These are phyloP conservation scores for Scomber colias DNA, from an alignment of 2,113 vertebrate genomes.

Conservation along the genomic window DNA sequence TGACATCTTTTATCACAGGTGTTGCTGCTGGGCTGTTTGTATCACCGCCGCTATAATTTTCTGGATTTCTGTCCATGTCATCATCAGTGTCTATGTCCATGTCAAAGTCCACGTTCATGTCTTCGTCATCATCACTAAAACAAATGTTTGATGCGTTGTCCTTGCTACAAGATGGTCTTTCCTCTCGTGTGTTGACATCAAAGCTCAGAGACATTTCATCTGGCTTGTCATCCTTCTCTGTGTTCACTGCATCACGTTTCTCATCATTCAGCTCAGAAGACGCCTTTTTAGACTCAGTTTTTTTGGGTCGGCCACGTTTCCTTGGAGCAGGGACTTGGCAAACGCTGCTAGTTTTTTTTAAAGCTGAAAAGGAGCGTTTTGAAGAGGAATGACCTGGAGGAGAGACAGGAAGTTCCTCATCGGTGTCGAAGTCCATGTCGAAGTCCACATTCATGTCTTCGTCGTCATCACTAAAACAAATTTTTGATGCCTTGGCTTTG, in stretches of 20 bases:
- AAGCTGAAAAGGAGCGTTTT: neutral
- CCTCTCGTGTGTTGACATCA: neutral
- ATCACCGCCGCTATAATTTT: neutral
- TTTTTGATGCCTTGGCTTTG: accelerated
- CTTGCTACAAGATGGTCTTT: neutral
- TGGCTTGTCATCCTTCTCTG: neutral
- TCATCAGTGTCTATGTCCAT: slow-evolving; percentile 30
- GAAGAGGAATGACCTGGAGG: neutral
- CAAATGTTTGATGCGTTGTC: accelerated
- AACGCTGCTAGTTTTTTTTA: neutral
- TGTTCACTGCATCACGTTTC: neutral
- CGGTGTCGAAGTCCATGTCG: slow-evolving; percentile 29
- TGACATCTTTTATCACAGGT: neutral
- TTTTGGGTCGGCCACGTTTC: neutral
- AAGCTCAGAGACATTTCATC: neutral
- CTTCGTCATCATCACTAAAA: slow-evolving; percentile 41
- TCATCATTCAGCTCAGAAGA: neutral
- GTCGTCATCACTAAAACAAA: slow-evolving; percentile 34
- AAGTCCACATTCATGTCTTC: slow-evolving; percentile 61
- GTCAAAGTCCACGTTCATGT: slow-evolving; percentile 60
- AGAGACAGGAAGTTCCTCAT: neutral
- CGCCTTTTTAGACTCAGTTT: neutral
- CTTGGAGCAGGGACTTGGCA: neutral
- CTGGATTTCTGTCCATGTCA: slow-evolving; percentile 1
- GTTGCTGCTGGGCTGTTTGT: accelerated